phyloP scores from a whole-genome alignment of 2,888 invertebrate species.

The Flexamia atlantica region DNA sequence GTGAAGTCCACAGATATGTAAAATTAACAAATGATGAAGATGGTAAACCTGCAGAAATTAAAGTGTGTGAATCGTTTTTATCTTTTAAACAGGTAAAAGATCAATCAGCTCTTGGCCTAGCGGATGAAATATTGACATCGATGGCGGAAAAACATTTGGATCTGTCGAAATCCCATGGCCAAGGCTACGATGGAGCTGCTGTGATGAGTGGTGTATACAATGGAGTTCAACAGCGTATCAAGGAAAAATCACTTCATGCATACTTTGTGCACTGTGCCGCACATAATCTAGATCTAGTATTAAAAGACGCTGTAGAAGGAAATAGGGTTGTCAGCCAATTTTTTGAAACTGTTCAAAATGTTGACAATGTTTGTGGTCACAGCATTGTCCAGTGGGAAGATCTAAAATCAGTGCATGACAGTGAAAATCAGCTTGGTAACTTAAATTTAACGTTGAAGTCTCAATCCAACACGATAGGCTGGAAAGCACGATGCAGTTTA shows the following conservation, averaged over 20 bases:
- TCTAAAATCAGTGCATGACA: no score
- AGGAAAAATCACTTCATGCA: constrained; percentile 62
- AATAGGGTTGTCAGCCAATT: no score
- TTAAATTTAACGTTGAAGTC: no score
- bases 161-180: constrained; percentile 47
- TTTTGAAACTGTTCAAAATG: no score
- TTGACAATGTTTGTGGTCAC: no score
- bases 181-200: constrained; percentile 68
- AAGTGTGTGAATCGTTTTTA: constrained; percentile 12
- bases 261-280: constrained; percentile 65
- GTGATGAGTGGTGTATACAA: constrained; percentile 64
- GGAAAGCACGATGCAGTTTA: no score
- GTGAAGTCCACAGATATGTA: constrained; percentile 22
- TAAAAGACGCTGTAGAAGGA: constrained; percentile 3
- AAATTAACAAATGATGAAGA: neutral
- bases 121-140: constrained; percentile 10
- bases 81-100: constrained; percentile 27
- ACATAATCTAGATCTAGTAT: constrained; percentile 63
- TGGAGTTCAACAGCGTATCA: constrained; percentile 5
- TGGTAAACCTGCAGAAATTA: neutral
- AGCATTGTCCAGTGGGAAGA: no score
- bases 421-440: no score
- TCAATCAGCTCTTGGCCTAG: constrained; percentile 1
- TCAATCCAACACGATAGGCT: no score
- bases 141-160: neutral